phyloP scores from a whole-genome alignment of 2,888 invertebrate species.

The Empis livida region DNA sequence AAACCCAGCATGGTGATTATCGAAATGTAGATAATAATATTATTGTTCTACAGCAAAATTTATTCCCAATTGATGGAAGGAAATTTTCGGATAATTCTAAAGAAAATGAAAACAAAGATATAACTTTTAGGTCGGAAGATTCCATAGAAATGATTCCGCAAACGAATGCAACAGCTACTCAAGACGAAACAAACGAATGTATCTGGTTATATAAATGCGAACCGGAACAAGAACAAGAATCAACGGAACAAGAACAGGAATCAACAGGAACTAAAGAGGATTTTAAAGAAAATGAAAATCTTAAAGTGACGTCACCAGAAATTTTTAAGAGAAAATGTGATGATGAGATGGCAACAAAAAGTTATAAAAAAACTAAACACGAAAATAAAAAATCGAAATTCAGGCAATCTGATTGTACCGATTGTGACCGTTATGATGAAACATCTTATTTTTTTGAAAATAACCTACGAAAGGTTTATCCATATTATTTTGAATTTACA shows the following conservation, averaged over 20 bases:
- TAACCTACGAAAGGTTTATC: slow-evolving; percentile 89
- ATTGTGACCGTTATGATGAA: slow-evolving; percentile 80
- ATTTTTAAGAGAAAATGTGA: too few relatives aligned
- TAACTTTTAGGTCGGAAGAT: too few relatives aligned
- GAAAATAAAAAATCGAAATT: slow-evolving; percentile 79
- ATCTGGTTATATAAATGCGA: slow-evolving; percentile 20
- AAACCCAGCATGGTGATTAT: slow-evolving; percentile 25
- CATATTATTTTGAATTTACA: slow-evolving; percentile 89
- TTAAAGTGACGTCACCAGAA: too few relatives aligned
- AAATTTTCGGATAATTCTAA: too few relatives aligned
- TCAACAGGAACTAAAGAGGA: too few relatives aligned
- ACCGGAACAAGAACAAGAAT: neutral
- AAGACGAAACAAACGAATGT: slow-evolving; percentile 8
- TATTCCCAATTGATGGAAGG: neutral
- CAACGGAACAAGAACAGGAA: too few relatives aligned
- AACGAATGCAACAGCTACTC: neutral
- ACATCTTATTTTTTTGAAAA: slow-evolving; percentile 87
- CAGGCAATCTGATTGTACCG: slow-evolving; percentile 75
- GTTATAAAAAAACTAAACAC: slow-evolving; percentile 43
- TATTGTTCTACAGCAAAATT: slow-evolving; percentile 19
- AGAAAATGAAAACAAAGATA: too few relatives aligned
- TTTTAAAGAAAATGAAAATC: too few relatives aligned
- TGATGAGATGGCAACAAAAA: too few relatives aligned
- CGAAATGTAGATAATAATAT: slow-evolving; percentile 23
- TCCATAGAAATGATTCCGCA: too few relatives aligned